Conservation (phyloP, 2,888 invertebrate species). For the Eulithis prunata region DNA sequence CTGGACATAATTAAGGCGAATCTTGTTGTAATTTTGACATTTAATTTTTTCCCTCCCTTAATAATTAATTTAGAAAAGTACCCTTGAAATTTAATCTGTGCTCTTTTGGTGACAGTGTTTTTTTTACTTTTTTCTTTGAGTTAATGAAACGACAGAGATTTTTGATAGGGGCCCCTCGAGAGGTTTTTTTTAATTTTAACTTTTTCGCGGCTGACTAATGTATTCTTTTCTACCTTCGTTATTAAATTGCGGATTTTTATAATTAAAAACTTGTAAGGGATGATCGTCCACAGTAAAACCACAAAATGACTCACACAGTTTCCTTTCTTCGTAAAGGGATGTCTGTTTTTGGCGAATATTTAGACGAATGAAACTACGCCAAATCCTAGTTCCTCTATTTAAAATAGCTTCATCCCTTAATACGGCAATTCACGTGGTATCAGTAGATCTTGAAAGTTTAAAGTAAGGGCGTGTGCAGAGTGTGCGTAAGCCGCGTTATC, state of each 20-base stretch:
- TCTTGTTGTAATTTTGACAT: constrained; percentile 84
- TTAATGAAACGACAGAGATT: constrained; percentile 78
- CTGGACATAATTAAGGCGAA: constrained; percentile 80
- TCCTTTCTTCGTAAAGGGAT: too few relatives aligned
- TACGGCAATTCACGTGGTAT: constrained; percentile 44
- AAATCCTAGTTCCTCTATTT: background rate
- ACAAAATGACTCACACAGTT: too few relatives aligned
- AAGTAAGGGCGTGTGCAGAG: constrained; percentile 60
- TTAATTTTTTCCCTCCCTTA: constrained; percentile 77
- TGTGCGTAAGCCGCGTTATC: constrained; percentile 64
- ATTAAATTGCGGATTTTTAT: constrained; percentile 55
- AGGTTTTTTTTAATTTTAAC: constrained; percentile 55
- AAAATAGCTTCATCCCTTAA: constrained; percentile 10
- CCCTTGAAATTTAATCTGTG: constrained; percentile 80
- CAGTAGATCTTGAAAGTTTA: constrained; percentile 66
- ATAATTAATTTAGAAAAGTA: constrained; percentile 80
- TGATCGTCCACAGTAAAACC: constrained; percentile 9
- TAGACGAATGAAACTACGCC: background rate
- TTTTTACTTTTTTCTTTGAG: constrained; percentile 55
- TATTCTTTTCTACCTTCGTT: constrained; percentile 50
- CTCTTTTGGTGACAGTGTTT: constrained; percentile 73
- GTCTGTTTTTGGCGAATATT: too few relatives aligned
- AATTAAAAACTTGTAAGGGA: constrained; percentile 44
- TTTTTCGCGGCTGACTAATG: constrained; percentile 63
- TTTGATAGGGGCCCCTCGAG: constrained; percentile 61